Base-by-base conservation (phyloP, 2,888 invertebrate genomes). In the Plebejus argus region DNA sequence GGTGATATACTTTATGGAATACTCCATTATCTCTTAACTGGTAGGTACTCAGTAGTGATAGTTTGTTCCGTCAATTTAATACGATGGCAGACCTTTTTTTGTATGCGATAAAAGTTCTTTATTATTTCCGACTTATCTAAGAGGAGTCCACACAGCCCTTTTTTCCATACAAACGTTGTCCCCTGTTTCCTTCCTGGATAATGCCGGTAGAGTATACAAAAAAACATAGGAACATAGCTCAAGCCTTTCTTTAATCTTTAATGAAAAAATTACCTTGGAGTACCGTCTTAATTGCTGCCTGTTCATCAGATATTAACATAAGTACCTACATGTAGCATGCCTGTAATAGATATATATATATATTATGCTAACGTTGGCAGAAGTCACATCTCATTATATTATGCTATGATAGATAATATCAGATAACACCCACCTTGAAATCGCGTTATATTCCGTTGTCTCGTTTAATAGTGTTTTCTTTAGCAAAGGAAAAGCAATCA, bases 401-500 rank as follows among this genome's bases (percentile, higher is more conserved):
- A 28, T 23, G 4, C 3, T 66, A 28, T 12, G 10, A 28, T 12
- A 53, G 23, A 66, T 66, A 66, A 66, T 23, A 66, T 1, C 28
- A 23, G 66, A 33, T 66, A 66, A 66, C 15, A 66, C 28, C 66
- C 66, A 28, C 15, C 66, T 66, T 33, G 18, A 33, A 66, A 66
- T 66, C 28, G 20, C 28, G 66, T 23, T 61, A 61, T 23, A 66
- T 66, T 33, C 28, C 28, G 28, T 28, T 28, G 71, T 71, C 39
- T 20, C 0, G 8, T 39, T 39, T 8, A 70, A 39, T 71, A 66
- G 12, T 71, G 71, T 71, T 71, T 71, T 39, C 20, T 71, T 39
- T 35, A 39, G 71, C 39, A 71, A 71, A n/a, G 39, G 39, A 39
- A 71, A 71, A 71, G 71, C 71, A 71, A 71, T 71, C 39, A 71